Evolutionary conservation across 2,113 vertebrate species (phyloP), one percentile per base, ranked within the genome.

Genomic region (Strigops habroptila): DNA sequence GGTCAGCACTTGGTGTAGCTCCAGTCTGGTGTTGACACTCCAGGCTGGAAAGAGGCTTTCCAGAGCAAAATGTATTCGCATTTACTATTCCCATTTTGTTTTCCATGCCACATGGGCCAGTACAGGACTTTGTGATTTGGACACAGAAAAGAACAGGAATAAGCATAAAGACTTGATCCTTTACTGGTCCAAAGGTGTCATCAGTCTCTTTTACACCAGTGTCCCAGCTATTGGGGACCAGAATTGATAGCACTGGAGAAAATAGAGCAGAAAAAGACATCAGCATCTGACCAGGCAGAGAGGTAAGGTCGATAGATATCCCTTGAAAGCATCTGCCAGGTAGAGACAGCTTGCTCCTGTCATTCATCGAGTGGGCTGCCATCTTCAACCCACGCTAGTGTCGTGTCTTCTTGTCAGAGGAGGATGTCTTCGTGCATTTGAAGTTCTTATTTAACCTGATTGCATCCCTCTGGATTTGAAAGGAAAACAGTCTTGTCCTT

Each of bases 51-150:
- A 35, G 31, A 52, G 22, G 9, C 6, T 53, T 9, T 74, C 28
- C 48, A 41, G 18, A 2, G 1, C 30, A 30, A 64, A 63, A 75
- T 39, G 5, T 21, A 19, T 27, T 5, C 0, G 0, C 5, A 17
- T 71, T 60, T 67, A 24, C 14, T 24, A 18, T 59, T 60, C 25
- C 18, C 10, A 12, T 63, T 63, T 51, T 39, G 31, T 49, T 81
- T 81, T 62, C 25, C n/a, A 15, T 41, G 24, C 23, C 19, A 28
- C 10, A 5, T 9, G 23, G 37, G 27, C 69, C 19, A 35, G 19
- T 35, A 51, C 10, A 68, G 30, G 81, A 43, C 14, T 65, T 31
- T 53, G 28, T 52, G 18, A 5, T 49, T 49, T 71, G 35, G 21
- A 69, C 14, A 30, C 15, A 69, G 67, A 49, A 59, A 43, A 82